Evolutionary conservation across 64 coral and sea anemone species (phyloP).

Genomic region (Montipora capricornis): DNA sequence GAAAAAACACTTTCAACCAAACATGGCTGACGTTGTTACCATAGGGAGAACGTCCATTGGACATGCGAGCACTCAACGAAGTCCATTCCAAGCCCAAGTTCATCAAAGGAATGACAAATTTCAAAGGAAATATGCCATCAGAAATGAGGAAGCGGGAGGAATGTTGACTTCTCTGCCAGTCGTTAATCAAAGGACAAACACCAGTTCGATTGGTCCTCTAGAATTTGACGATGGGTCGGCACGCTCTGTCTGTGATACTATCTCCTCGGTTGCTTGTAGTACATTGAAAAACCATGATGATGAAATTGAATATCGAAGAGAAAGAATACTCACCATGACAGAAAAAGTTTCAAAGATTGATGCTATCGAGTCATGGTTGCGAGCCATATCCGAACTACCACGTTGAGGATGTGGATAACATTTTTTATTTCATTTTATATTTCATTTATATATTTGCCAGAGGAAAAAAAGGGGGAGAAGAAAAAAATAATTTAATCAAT

Average conservation of each 20-base stretch:
- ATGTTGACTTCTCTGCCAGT: background rate
- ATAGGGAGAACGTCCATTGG: background rate
- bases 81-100: background rate
- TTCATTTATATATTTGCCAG: no score
- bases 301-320: background rate
- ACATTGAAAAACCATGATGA: background rate
- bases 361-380: background rate
- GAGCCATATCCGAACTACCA: background rate
- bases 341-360: background rate
- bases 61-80: background rate
- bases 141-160: background rate
- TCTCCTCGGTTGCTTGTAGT: constrained; percentile 13
- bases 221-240: background rate
- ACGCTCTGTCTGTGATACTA: constrained; percentile 12
- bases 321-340: background rate
- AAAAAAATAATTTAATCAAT: no score
- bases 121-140: background rate
- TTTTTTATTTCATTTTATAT: no score
- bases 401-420: no score
- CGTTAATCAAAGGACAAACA: background rate
- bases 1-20: background rate
- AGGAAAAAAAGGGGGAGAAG: no score
- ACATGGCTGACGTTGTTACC: background rate
- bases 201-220: background rate
- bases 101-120: background rate